phyloP scores from a whole-genome alignment of 2,113 vertebrate species.

The Dermatemys mawii region DNA sequence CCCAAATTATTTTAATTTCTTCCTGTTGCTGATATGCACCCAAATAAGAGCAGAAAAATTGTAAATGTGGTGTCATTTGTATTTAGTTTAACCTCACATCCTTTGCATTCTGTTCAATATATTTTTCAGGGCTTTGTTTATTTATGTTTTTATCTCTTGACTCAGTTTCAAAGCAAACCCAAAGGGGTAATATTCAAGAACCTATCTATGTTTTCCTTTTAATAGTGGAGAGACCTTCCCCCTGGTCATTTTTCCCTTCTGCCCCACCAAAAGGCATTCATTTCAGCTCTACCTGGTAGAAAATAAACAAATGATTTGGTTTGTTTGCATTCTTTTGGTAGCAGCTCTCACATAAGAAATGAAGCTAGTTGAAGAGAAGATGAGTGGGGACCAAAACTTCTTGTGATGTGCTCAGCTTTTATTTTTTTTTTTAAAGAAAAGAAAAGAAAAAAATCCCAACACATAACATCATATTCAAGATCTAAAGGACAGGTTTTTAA shows the following conservation, averaged over 20 bases:
- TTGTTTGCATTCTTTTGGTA: not conserved
- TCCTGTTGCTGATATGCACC: not conserved
- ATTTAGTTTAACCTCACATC: not conserved
- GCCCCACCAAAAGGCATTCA: not conserved
- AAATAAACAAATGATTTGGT: not conserved
- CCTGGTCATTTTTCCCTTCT: not conserved
- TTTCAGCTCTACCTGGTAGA: not conserved
- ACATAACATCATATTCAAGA: not conserved
- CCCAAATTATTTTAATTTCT: constrained; percentile 10
- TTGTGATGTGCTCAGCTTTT: not conserved
- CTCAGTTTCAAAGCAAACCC: not conserved
- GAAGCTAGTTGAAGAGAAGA: not conserved
- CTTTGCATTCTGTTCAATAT: not conserved
- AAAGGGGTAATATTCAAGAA: not conserved
- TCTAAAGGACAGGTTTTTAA: not conserved
- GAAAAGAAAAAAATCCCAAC: not conserved
- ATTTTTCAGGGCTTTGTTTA: not conserved
- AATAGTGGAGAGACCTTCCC: not conserved
- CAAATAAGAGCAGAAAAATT: not conserved
- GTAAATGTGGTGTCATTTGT: not conserved
- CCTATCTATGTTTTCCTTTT: not conserved
- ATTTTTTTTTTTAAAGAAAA: too few species aligned
- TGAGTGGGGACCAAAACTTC: not conserved
- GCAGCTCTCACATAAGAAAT: not conserved
- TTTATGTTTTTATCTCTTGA: not conserved